Evolutionary conservation across 2,888 invertebrate genomes (phyloP), one percentile per base, ranked within the genome.

Genomic region (Rhamphomyia laevipes): DNA sequence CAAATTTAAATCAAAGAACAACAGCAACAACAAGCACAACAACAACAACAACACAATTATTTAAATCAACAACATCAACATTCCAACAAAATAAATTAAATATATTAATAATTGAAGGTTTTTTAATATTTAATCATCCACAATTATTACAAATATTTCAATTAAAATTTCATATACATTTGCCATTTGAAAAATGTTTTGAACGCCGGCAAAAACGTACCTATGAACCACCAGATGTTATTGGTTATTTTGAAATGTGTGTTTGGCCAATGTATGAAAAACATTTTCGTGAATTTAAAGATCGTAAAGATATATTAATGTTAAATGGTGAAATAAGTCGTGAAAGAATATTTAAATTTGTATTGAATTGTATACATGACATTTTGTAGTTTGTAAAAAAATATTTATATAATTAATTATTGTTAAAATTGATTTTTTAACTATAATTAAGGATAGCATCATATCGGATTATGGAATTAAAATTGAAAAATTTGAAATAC

Each of bases 141-240:
- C 79, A 81, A n/a, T 68, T 87, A 35, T 59, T 75, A 46, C 74
- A 80, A 15, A 59, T 87, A 21, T 87, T 85, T 62, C 72, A 84
- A 61, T 63, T 82, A 17, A 84, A 84, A 62, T 89, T 83, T 68
- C 89, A 84, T 65, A 71, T 89, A 51, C 78, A 81, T 40, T 67
- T 89, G 59, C 75, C 77, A 46, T 80, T 77, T 64, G 81, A 80
- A 30, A 79, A 80, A 63, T 88, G 89, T 60, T 70, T 69, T 56
- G 58, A 73, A 30, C 74, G 91, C 18, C 76, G 90, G 52, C 63
- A 65, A 31, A 59, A 59, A 18, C 71, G 87, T 33, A 67, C 73
- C n/a, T 95, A 94, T 65, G 80, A 84, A 47, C 94, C 94, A 17
- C 86, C 93, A 1, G 93, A 95, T 72, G 74, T 84, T 2, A 80